A percentile compares a stretch with the other conserved stretches of the same genome.
These are phyloP conservation scores for Gymnopithys bicolor DNA, from an alignment of 2,797 vertebrate genomes.

Conservation along the genomic window DNA sequence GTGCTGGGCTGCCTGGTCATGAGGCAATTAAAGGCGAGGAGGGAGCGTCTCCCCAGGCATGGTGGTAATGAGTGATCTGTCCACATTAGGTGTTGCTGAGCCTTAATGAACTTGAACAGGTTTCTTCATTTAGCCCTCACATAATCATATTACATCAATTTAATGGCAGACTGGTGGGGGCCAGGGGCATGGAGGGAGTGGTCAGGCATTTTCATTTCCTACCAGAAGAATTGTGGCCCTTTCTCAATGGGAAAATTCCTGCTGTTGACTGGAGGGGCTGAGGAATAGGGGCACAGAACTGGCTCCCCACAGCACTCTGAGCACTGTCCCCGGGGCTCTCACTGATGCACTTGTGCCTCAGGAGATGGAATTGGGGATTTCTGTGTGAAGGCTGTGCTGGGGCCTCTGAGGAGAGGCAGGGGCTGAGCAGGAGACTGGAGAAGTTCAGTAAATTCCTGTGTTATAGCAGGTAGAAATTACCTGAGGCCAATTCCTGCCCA, in stretches of 20 bases:
- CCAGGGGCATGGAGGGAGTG: neutral
- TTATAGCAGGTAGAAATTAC: rapidly evolving
- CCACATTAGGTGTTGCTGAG: constrained; percentile 16
- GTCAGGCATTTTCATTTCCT: neutral
- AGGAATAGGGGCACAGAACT: neutral
- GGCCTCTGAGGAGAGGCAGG: neutral
- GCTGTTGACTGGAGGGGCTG: neutral
- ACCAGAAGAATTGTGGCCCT: neutral
- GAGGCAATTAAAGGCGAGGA: constrained; percentile 58
- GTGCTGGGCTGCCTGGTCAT: constrained; percentile 51
- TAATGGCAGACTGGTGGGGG: neutral
- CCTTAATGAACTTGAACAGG: constrained; percentile 58
- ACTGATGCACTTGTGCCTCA: neutral
- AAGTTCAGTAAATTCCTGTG: neutral
- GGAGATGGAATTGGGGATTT: neutral
- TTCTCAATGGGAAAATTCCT: neutral
- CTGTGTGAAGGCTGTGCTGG: neutral
- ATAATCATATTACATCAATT: constrained; percentile 33
- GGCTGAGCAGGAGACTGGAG: neutral
- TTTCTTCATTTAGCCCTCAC: constrained; percentile 52
- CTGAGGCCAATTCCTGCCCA: neutral
- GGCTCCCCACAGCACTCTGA: neutral
- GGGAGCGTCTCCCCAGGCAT: neutral
- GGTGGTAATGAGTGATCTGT: constrained; percentile 55
- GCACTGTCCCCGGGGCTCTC: neutral